Evolutionary conservation across 2,797 vertebrate genomes (phyloP).

Genomic region (Glyptemys insculpta): DNA sequence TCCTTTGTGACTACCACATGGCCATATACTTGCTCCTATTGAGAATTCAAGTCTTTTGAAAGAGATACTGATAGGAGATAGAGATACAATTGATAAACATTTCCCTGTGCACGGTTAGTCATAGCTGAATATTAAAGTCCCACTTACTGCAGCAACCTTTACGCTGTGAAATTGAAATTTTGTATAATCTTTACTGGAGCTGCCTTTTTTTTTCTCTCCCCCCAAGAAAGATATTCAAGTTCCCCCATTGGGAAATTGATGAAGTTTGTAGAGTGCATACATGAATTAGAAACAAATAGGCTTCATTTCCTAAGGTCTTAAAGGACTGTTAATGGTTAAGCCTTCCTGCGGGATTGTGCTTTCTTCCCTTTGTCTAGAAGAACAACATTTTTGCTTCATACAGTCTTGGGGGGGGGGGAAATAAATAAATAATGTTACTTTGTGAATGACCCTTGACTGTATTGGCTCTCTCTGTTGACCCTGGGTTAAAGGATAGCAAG

Average conservation of each 20-base stretch:
- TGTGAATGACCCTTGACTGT: slow-evolving; percentile 56
- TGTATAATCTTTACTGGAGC: not conserved
- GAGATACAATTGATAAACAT: slow-evolving; percentile 40
- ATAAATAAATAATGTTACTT: slow-evolving; percentile 14
- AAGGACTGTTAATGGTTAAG: slow-evolving; percentile 64
- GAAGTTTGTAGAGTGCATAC: not conserved
- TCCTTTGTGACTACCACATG: slow-evolving; percentile 39
- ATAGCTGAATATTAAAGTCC: slow-evolving; percentile 28
- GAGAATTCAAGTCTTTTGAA: slow-evolving; percentile 67
- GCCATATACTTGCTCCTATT: slow-evolving; percentile 65
- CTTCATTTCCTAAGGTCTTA: slow-evolving; percentile 47
- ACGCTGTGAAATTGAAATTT: slow-evolving; percentile 31
- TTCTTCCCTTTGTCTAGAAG: slow-evolving; percentile 28
- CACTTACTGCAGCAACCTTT: not conserved
- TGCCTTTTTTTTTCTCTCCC: not conserved
- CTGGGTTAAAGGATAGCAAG: slow-evolving; percentile 81
- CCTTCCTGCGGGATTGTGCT: slow-evolving; percentile 11
- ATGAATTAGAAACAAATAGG: slow-evolving; percentile 57
- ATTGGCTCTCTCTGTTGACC: slow-evolving; percentile 69
- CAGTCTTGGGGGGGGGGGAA: not conserved
- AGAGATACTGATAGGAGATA: slow-evolving; percentile 56
- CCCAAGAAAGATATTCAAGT: not conserved
- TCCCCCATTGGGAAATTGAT: slow-evolving; percentile 23
- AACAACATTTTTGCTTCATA: slow-evolving; percentile 46
- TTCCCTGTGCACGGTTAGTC: slow-evolving; percentile 43